phyloP scores from a whole-genome alignment of 2,113 vertebrate genomes.

The Ramphastos sulfuratus region DNA sequence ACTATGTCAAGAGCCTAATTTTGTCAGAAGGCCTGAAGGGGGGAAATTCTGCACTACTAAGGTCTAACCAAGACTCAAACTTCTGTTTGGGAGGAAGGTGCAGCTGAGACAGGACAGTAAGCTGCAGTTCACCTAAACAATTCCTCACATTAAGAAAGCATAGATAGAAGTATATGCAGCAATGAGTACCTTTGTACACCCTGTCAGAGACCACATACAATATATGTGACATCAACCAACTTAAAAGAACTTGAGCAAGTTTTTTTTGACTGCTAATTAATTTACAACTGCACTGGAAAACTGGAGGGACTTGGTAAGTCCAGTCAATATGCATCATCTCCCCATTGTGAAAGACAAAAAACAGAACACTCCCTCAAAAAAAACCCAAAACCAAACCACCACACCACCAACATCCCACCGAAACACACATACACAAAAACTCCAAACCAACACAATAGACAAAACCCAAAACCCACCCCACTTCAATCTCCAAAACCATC shows the following conservation, averaged over 20 bases:
- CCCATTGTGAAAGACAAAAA: neutral
- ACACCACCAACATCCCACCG: neutral
- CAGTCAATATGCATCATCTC: neutral
- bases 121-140: neutral
- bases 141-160: neutral
- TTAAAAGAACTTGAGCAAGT: too few relatives aligned
- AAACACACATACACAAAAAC: neutral
- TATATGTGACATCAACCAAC: fast-evolving
- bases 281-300: neutral
- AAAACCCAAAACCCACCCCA: too few relatives aligned
- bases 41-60: neutral
- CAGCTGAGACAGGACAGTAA: neutral
- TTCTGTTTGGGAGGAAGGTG: neutral
- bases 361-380: too few relatives aligned
- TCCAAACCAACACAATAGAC: too few relatives aligned
- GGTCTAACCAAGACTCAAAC: neutral
- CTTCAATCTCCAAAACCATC: too few relatives aligned
- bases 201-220: neutral
- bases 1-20: neutral
- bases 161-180: neutral
- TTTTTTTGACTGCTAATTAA: neutral
- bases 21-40: neutral
- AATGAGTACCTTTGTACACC: too few relatives aligned
- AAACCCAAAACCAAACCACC: neutral
- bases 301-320: neutral